Conservation (phyloP, 2,888 invertebrate species). For the Drosophila niveifrons region DNA sequence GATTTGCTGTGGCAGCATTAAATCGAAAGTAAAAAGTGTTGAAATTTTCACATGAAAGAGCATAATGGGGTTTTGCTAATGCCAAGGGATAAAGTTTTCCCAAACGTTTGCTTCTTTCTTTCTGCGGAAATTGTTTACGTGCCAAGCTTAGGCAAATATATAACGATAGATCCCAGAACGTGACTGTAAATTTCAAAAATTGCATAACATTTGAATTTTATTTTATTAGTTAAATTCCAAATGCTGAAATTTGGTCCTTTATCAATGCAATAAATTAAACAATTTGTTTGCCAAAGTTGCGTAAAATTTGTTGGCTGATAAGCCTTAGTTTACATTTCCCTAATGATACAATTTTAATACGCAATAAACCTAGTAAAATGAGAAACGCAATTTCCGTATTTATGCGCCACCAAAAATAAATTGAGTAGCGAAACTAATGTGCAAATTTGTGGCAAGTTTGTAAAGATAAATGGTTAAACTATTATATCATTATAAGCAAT, state of each 20-base stretch:
- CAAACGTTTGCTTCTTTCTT: neutral
- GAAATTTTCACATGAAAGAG: constrained; percentile 2
- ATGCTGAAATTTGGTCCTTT: neutral
- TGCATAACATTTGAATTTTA: neutral
- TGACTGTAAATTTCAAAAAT: constrained; percentile 3
- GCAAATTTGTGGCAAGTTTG: neutral
- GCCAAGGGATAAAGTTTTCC: neutral
- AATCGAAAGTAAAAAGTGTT: constrained; percentile 1
- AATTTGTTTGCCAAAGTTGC: neutral
- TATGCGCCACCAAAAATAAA: neutral
- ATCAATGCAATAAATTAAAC: constrained; percentile 1
- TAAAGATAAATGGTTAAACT: too few species aligned
- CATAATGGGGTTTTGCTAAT: neutral
- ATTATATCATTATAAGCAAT: too few species aligned
- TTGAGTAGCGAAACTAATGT: neutral
- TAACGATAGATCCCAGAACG: constrained; percentile 3
- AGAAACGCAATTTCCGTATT: neutral
- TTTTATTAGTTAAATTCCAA: neutral
- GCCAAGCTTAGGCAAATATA: constrained; percentile 9
- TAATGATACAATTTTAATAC: neutral
- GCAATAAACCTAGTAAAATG: neutral
- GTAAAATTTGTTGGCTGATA: neutral
- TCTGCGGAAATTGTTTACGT: constrained; percentile 27
- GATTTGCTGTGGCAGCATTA: neutral
- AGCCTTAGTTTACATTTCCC: neutral